Conservation (phyloP, 2,888 invertebrate genomes). For the Philhelius pedissequus region DNA sequence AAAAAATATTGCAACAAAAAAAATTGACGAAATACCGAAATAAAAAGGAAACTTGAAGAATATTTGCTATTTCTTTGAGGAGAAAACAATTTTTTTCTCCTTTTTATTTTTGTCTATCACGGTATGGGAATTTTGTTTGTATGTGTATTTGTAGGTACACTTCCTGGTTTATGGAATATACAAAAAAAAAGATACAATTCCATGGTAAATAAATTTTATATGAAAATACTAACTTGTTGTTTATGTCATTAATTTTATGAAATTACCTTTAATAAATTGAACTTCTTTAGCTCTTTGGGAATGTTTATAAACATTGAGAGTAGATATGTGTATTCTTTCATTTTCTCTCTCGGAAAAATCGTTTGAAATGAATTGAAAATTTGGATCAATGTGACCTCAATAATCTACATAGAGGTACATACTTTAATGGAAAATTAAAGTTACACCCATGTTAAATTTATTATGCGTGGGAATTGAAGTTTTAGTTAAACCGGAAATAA, state of each 20-base stretch:
- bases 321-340: too few relatives aligned
- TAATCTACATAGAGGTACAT: not conserved
- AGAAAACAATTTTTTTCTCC: not conserved
- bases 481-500: not conserved
- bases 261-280: conserved; percentile 50
- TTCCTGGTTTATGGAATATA: not conserved
- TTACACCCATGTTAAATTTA: not conserved
- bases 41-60: conserved; percentile 45
- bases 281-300: not conserved
- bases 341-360: not conserved
- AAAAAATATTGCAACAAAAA: conserved; percentile 47
- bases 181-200: conserved; percentile 3
- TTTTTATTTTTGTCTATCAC: not conserved
- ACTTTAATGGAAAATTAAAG: not conserved
- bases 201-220: conserved; percentile 56
- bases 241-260: conserved; percentile 47
- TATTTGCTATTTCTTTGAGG: conserved; percentile 37
- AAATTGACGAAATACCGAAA: conserved; percentile 59
- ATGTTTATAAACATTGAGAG: conserved; percentile 45
- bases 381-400: conserved; percentile 25
- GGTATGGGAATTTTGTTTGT: not conserved
- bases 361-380: not conserved
- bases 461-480: not conserved
- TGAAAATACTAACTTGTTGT: conserved; percentile 38
- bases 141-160: conserved; percentile 17